A percentile compares a stretch with the other conserved stretches of the same genome.
Conservation (phyloP, 2,797 vertebrate genomes). For the Mionectes olivaceus region DNA sequence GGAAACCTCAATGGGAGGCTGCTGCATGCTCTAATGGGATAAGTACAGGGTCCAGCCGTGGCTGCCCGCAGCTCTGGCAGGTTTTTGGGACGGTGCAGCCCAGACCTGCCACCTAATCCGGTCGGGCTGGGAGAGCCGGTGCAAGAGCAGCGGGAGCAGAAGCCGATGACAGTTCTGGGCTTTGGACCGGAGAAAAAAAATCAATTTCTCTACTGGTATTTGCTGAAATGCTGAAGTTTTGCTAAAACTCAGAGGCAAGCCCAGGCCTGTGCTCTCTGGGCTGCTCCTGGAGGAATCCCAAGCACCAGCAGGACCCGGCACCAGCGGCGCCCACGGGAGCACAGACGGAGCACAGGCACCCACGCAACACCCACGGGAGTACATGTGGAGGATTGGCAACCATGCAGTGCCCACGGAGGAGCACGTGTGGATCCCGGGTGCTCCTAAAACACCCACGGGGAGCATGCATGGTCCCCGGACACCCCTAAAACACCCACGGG, state of each 20-base stretch:
- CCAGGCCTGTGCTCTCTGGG: neutral
- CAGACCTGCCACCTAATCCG: neutral
- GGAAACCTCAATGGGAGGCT: slow-evolving; percentile 75
- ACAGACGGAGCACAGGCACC: neutral
- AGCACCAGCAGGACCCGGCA: neutral
- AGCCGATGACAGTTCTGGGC: neutral
- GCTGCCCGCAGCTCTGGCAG: slow-evolving; percentile 56
- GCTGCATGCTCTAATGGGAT: slow-evolving; percentile 71
- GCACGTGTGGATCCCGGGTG: neutral
- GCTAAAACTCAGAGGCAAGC: neutral
- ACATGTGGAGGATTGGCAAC: neutral
- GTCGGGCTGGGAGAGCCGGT: neutral
- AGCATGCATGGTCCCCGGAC: neutral
- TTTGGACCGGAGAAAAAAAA: neutral
- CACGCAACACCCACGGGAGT: neutral
- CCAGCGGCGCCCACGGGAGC: neutral
- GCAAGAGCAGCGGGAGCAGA: neutral
- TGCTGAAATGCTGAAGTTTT: neutral
- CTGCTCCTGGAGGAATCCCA: neutral
- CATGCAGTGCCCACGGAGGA: neutral
- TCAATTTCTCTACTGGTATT: neutral
- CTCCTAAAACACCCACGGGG: neutral
- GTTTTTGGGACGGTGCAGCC: neutral
- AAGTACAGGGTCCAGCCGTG: slow-evolving; percentile 62
- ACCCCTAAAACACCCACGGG: fast-evolving